Evolutionary conservation across 2,797 vertebrate species (phyloP), one percentile per base, ranked within the genome.

Genomic region (Catharus ustulatus): DNA sequence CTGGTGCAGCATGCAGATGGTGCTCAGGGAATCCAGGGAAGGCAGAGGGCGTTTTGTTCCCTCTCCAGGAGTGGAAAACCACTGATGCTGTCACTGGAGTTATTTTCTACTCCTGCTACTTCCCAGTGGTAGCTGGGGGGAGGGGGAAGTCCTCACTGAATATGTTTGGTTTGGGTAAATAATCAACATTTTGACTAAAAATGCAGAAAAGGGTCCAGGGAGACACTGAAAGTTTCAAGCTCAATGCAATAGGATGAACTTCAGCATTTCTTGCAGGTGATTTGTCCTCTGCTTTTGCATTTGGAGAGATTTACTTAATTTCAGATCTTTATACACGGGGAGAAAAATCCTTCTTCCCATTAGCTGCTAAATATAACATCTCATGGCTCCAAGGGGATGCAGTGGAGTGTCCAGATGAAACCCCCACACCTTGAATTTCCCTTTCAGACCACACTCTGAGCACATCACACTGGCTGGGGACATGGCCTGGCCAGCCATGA

Each of bases 1-100:
- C 91, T 71, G 46, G 85, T 84, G 83, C 74, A 67, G 86, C 84
- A 74, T 55, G 23, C 95, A 96, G 94, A 89, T 90, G 91, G 91
- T 93, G 82, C 83, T 84, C 76, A 91, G 73, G 84, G 89, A 75
- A 91, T 14, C 61, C 0, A 0, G 46, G 76, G 52, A 93, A 76
- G 42, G 36, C 5, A 46, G 34, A 83, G 64, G 30, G 61, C 0
- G 0, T 83, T 83, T 27, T 4, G 0, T 61, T 94, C 58, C 82
- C 57, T 80, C 89, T 68, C 64, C 77, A 38, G 69, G 42, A 3
- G 0, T 57, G 46, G 79, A 86, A 86, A 95, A 81, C 68, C 69
- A 85, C 67, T 73, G 61, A 71, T 4, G 52, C 81, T 83, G 73
- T 63, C 76, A 63, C 36, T 51, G 66, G 58, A 77, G 66, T 66